Percentiles rank a stretch among this genome's conserved stretches.
phyloP scores from a whole-genome alignment of 2,888 invertebrate species.

The Drosophila anomalata region DNA sequence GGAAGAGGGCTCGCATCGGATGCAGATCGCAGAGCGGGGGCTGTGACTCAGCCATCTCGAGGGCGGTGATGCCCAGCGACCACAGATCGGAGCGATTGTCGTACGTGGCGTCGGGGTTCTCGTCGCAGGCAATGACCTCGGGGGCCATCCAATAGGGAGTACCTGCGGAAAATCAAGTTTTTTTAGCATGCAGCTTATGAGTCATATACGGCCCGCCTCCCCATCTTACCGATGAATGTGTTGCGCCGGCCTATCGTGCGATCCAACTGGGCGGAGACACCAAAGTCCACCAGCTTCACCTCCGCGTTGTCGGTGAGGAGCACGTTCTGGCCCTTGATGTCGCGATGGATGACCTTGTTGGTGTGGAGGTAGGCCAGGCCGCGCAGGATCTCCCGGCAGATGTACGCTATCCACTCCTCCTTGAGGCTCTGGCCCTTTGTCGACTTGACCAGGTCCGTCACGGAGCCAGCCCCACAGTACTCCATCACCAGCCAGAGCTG shows the following conservation, averaged over 20 bases:
- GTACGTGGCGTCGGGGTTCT: conserved; percentile 99
- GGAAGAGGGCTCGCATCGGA: conserved; percentile 99
- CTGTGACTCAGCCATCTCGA: conserved; percentile 99
- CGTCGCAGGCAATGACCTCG: conserved; percentile 99
- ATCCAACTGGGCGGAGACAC: conserved; percentile 99
- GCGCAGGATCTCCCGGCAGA: conserved; percentile 97
- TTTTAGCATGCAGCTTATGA: conserved; percentile 6
- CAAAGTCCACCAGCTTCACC: conserved; percentile 99
- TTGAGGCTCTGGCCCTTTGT: conserved; percentile 99
- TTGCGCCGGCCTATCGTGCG: conserved; percentile 99
- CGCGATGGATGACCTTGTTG: conserved; percentile 99
- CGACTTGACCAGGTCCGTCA: conserved; percentile 99
- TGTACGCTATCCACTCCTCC: conserved; percentile 99
- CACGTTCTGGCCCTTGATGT: conserved; percentile 99
- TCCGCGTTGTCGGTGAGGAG: conserved; percentile 99
- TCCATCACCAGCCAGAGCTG: conserved; percentile 99
- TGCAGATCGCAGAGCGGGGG: conserved; percentile 99
- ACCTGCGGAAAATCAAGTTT: conserved; percentile 85
- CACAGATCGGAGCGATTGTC: conserved; percentile 97
- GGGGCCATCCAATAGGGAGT: conserved; percentile 99
- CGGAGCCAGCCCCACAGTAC: conserved; percentile 99
- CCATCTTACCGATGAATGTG: conserved; percentile 91
- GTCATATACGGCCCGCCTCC: neutral
- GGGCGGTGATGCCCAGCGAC: conserved; percentile 97
- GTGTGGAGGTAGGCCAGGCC: conserved; percentile 98